Conservation (phyloP, 2,888 invertebrate species). For the Thera obeliscata region DNA sequence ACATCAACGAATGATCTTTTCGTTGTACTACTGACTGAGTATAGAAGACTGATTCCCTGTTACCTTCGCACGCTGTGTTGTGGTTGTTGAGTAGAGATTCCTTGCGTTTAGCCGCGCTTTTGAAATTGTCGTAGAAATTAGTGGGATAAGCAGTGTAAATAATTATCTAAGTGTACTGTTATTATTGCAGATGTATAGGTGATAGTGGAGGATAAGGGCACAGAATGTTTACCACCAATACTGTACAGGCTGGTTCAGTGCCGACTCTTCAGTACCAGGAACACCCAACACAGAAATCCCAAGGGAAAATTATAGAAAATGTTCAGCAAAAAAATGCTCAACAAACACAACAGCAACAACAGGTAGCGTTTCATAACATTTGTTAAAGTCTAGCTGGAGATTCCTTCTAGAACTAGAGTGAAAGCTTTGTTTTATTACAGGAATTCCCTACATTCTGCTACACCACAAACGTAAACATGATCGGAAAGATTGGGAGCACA, state of each 20-base stretch:
- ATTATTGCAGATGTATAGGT: constrained; percentile 50
- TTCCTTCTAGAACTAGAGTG: background rate
- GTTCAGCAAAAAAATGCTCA: constrained; percentile 85
- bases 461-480: constrained; percentile 88
- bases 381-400: background rate
- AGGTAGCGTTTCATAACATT: constrained; percentile 40
- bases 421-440: constrained; percentile 51
- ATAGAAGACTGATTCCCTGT: constrained; percentile 80
- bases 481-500: constrained; percentile 85
- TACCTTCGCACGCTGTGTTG: constrained; percentile 81
- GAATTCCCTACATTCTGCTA: constrained; percentile 90
- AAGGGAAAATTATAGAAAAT: constrained; percentile 86
- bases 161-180: background rate
- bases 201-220: constrained; percentile 44
- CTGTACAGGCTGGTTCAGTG: constrained; percentile 85
- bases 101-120: constrained; percentile 79
- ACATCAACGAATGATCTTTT: constrained; percentile 80
- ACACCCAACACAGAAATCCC: constrained; percentile 85
- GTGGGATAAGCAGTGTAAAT: constrained; percentile 37
- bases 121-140: constrained; percentile 45
- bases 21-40: constrained; percentile 57
- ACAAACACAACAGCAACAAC: constrained; percentile 63
- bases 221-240: constrained; percentile 85
- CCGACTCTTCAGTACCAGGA: constrained; percentile 88
- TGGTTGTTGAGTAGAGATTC: constrained; percentile 75